A percentile compares a stretch with the other conserved stretches of the same genome.
Evolutionary conservation across 2,797 vertebrate genomes (phyloP).

Genomic region (Bradypodion ventrale): DNA sequence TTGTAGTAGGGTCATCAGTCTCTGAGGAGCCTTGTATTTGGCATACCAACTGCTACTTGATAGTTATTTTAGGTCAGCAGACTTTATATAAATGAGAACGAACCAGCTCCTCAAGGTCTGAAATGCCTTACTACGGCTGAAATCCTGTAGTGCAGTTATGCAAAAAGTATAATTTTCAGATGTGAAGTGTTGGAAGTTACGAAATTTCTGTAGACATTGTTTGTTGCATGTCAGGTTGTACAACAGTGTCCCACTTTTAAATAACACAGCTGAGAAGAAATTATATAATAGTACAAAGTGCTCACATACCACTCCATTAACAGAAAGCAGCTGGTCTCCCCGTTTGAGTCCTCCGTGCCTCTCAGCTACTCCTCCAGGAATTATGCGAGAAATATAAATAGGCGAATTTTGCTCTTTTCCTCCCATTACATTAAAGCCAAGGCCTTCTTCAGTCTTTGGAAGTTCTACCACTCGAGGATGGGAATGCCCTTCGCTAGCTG

Average conservation of each 20-base stretch:
- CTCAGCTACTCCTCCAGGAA: conserved; percentile 96
- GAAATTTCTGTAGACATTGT: too few species aligned
- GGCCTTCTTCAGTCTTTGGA: conserved; percentile 96
- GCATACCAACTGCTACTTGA: not conserved
- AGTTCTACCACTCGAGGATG: conserved; percentile 96
- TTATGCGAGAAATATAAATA: conserved; percentile 99
- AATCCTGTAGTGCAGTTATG: too few species aligned
- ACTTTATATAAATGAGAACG: not conserved
- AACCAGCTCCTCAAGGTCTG: not conserved
- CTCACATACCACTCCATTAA: conserved; percentile 93
- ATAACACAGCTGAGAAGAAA: conserved; percentile 39
- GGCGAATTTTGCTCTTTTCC: conserved; percentile 99
- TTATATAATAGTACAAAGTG: conserved; percentile 45
- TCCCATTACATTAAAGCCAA: conserved; percentile 99
- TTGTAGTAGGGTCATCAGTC: not conserved
- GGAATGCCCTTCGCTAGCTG: conserved; percentile 97
- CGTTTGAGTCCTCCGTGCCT: conserved; percentile 95
- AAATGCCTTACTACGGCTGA: not conserved
- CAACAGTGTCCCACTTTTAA: conserved; percentile 11
- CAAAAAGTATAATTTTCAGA: too few species aligned
- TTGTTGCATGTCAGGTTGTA: too few species aligned
- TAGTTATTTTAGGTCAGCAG: not conserved
- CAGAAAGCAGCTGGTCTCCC: conserved; percentile 96
- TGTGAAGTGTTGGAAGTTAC: too few species aligned
- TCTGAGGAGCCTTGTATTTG: not conserved